Conservation (phyloP, 1,140 invertebrate species). For the Drosophila punjabiensis region DNA sequence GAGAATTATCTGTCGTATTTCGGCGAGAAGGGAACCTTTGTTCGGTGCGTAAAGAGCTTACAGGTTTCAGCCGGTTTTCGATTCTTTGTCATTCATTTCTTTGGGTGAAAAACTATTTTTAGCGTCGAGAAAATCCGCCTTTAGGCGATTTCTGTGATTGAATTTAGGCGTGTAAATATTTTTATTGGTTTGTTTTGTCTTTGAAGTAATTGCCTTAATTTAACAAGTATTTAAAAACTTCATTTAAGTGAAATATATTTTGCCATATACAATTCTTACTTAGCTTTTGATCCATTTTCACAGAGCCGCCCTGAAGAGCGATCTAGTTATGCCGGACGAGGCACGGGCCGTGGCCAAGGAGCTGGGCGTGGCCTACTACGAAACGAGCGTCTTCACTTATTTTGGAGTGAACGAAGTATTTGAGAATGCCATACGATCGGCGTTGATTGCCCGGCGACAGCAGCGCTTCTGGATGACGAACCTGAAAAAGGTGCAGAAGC, state of each 20-base stretch:
- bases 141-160: not conserved
- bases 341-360: constrained; percentile 95
- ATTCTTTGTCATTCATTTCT: constrained; percentile 18
- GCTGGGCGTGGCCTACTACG: constrained; percentile 96
- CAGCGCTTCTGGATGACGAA: constrained; percentile 98
- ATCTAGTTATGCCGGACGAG: constrained; percentile 97
- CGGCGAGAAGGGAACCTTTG: constrained; percentile 95
- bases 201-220: not conserved
- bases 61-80: constrained; percentile 9
- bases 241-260: no score
- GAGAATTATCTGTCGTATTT: constrained; percentile 96
- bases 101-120: constrained; percentile 5
- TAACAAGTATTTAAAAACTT: not conserved
- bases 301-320: constrained; percentile 94
- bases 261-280: no score
- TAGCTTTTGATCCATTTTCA: not conserved
- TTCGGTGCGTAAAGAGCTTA: constrained; percentile 87
- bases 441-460: constrained; percentile 94
- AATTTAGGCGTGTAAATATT: no score
- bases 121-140: no score
- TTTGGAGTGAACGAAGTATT: constrained; percentile 97
- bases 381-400: constrained; percentile 96
- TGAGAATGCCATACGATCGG: constrained; percentile 96
- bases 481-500: constrained; percentile 95
- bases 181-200: no score